phyloP scores from a whole-genome alignment of 2,113 vertebrate species.

The Nycticryphes semicollaris region DNA sequence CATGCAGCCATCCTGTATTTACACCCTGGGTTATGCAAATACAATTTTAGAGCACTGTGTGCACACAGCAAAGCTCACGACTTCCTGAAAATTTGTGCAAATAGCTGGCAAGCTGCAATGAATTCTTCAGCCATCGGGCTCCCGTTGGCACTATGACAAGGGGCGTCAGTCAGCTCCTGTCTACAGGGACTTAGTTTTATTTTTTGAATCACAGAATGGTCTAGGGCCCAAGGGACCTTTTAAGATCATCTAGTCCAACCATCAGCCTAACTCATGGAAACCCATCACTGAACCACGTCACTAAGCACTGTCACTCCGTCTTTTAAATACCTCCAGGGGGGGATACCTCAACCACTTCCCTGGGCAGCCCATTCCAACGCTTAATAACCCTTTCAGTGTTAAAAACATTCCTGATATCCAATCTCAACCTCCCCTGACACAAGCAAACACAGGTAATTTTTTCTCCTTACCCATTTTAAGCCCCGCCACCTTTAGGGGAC shows the following conservation, averaged over 20 bases:
- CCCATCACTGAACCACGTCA: no score
- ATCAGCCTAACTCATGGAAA: no score
- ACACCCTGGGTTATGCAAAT: background rate
- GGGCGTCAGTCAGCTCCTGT: no score
- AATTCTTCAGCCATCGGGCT: background rate
- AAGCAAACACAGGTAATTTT: background rate
- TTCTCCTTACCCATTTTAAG: background rate
- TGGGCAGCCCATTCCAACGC: no score
- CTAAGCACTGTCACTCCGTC: no score
- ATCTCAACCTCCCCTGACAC: no score
- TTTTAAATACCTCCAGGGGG: no score
- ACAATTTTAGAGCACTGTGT: background rate
- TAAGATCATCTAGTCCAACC: no score
- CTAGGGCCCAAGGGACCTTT: no score
- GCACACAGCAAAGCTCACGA: background rate
- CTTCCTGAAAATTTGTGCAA: background rate
- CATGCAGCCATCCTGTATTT: background rate
- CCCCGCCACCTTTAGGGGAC: background rate
- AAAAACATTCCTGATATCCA: no score
- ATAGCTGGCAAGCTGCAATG: background rate
- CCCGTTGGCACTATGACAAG: background rate
- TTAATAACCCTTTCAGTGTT: no score
- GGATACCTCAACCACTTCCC: no score
- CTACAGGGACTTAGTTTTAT: background rate
- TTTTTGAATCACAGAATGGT: background rate